A percentile compares a stretch with the other conserved stretches of the same genome.
Evolutionary conservation across 1,140 invertebrate species (phyloP).

Genomic region (Battus philenor): DNA sequence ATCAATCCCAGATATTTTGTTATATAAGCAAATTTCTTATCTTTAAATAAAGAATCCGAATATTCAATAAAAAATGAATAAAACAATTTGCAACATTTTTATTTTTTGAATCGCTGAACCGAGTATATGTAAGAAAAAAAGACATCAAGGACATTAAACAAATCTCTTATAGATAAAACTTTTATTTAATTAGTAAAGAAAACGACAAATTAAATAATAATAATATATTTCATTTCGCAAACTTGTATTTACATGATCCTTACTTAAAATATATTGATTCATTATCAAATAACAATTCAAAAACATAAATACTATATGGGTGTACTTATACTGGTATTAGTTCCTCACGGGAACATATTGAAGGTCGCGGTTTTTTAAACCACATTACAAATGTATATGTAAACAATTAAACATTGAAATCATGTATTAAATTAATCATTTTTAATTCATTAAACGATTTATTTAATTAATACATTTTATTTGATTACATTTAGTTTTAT

Average conservation of each 20-base stretch:
- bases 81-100: no score
- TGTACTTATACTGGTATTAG: constrained; percentile 55
- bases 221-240: constrained; percentile 65
- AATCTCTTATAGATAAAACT: no score
- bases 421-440: not conserved
- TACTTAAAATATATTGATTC: constrained; percentile 60
- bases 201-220: constrained; percentile 45
- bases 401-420: constrained; percentile 23
- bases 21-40: no score
- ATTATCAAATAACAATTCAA: constrained; percentile 61
- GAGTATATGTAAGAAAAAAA: no score
- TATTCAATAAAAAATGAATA: no score
- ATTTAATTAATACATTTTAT: constrained; percentile 1
- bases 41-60: no score
- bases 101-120: no score
- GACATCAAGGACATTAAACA: no score
- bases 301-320: constrained; percentile 50
- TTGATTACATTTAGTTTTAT: constrained; percentile 16
- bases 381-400: constrained; percentile 23
- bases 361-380: constrained; percentile 12
- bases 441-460: not conserved
- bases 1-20: no score
- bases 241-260: constrained; percentile 71
- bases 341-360: constrained; percentile 1
- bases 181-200: constrained; percentile 15